A percentile compares a stretch with the other conserved stretches of the same genome.
These are phyloP conservation scores for Pangasius mekongensis DNA, from an alignment of 2,797 vertebrate genomes.

Conservation along the genomic window DNA sequence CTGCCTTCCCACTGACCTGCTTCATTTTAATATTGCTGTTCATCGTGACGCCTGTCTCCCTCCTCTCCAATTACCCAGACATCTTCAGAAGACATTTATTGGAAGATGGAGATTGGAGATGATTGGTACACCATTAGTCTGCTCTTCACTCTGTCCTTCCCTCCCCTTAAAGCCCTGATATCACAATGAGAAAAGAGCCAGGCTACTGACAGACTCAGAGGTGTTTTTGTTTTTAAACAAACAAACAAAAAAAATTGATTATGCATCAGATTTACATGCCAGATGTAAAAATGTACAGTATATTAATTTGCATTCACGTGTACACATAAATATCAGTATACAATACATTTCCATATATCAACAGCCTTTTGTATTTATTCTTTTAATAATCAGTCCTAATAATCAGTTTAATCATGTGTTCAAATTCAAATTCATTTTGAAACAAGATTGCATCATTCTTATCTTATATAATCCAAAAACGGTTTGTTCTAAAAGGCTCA, in stretches of 20 bases:
- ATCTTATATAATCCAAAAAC: not conserved
- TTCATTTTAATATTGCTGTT: slow-evolving; percentile 39
- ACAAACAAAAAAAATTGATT: not conserved
- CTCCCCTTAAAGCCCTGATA: slow-evolving; percentile 13
- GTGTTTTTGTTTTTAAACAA: not conserved
- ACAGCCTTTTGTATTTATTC: not conserved
- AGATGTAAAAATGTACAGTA: not conserved
- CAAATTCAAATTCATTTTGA: not conserved
- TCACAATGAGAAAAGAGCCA: slow-evolving; percentile 9
- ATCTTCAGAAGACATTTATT: slow-evolving; percentile 46
- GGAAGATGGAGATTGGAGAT: slow-evolving; percentile 19
- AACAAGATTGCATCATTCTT: not conserved
- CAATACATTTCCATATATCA: not conserved
- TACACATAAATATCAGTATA: not conserved
- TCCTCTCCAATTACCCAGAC: slow-evolving; percentile 53
- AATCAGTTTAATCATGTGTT: not conserved
- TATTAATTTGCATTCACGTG: not conserved
- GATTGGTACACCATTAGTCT: slow-evolving; percentile 42
- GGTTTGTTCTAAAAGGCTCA: not conserved
- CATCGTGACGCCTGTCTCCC: slow-evolving; percentile 26
- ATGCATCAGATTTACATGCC: not conserved
- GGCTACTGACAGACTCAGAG: not conserved
- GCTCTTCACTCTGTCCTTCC: slow-evolving; percentile 28
- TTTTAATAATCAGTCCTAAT: not conserved
- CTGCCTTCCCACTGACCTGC: slow-evolving; percentile 39